Evolutionary conservation across 2,797 vertebrate species (phyloP).

Genomic region (Danio choprae): DNA sequence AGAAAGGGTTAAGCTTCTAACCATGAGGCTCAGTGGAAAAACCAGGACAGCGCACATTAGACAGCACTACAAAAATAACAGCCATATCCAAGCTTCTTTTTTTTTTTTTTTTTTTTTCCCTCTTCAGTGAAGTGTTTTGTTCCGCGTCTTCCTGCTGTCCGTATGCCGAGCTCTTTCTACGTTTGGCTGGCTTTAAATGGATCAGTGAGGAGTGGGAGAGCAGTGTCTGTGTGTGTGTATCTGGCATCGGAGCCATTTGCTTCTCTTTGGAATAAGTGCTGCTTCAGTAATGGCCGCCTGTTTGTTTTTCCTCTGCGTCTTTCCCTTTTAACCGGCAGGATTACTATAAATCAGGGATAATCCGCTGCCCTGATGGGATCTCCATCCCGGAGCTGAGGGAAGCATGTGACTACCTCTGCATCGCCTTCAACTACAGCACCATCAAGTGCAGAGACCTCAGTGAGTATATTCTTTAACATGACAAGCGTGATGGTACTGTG

Average conservation of each 20-base stretch:
- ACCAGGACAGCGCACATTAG: conserved; percentile 15
- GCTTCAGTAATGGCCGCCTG: conserved; percentile 79
- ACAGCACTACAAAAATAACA: conserved; percentile 20
- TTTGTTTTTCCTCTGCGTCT: conserved; percentile 65
- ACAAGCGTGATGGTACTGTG: background rate
- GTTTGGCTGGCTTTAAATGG: conserved; percentile 59
- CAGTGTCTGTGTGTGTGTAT: conserved; percentile 27
- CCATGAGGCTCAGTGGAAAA: conserved; percentile 37
- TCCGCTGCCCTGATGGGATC: conserved; percentile 98
- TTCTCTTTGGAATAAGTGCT: conserved; percentile 56
- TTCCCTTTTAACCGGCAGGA: conserved; percentile 83
- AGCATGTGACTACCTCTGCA: conserved; percentile 99
- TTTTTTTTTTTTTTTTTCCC: no score
- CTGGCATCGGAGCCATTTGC: conserved; percentile 63
- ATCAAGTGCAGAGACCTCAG: conserved; percentile 99
- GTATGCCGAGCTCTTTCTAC: conserved; percentile 39
- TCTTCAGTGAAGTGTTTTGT: conserved; percentile 1
- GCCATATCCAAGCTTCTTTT: conserved; percentile 1
- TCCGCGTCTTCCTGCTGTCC: conserved; percentile 16
- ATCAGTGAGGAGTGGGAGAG: conserved; percentile 38
- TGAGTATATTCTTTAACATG: conserved; percentile 84
- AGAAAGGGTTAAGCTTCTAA: conserved; percentile 37
- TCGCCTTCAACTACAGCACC: conserved; percentile 97
- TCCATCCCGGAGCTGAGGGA: conserved; percentile 98
- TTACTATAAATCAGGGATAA: conserved; percentile 99